These are phyloP conservation scores for Sinocyclocheilus grahami DNA, from an alignment of 2,113 vertebrate species.

Conservation along the genomic window DNA sequence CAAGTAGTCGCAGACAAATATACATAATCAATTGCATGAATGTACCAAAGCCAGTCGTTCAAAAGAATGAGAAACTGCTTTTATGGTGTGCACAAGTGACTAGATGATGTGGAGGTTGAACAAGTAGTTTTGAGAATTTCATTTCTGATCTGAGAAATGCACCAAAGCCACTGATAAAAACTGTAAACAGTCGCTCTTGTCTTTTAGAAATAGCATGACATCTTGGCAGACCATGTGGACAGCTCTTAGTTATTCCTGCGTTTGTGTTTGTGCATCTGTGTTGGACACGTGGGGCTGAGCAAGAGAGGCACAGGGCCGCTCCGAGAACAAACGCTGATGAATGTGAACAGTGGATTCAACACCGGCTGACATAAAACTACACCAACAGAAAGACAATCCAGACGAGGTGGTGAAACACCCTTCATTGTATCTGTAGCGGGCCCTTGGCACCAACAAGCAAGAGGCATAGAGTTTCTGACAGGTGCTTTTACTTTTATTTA, in stretches of 20 bases:
- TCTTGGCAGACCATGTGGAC: conserved; percentile 19
- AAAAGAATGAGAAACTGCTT: too few relatives aligned
- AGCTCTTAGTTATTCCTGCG: neutral
- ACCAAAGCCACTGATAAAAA: neutral
- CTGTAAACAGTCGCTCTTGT: neutral
- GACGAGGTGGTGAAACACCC: neutral
- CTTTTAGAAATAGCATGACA: neutral
- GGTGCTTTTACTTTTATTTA: neutral
- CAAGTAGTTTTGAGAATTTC: too few relatives aligned
- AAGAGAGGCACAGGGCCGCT: neutral
- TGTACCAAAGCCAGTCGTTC: too few relatives aligned
- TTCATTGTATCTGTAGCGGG: neutral
- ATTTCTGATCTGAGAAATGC: too few relatives aligned
- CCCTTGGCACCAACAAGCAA: neutral
- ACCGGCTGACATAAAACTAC: neutral
- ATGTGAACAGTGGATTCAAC: conserved; percentile 12
- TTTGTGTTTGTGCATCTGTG: conserved; percentile 28
- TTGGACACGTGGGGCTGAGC: conserved; percentile 13
- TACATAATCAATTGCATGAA: too few relatives aligned
- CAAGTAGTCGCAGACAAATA: too few relatives aligned
- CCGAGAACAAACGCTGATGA: conserved; percentile 22
- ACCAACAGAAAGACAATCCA: neutral
- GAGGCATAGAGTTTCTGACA: neutral
- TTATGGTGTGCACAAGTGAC: too few relatives aligned
- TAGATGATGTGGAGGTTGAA: too few relatives aligned